Evolutionary conservation across 2,113 vertebrate species (phyloP), one percentile per base, ranked within the genome.

Genomic region (Engystomops pustulosus): DNA sequence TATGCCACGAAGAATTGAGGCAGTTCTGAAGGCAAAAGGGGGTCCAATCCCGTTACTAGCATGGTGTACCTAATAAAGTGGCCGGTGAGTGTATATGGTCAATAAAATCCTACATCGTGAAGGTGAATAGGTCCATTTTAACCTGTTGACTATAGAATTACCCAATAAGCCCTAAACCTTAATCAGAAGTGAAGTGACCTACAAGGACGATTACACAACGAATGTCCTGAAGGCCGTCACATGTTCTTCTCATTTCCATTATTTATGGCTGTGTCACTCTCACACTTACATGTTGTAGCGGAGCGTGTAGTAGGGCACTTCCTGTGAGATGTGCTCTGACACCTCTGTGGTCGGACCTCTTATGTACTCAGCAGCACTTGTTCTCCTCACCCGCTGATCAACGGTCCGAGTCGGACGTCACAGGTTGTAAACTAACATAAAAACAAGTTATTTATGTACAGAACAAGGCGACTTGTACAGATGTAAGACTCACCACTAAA

Each of bases 281-380:
- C 27, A 34, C 72, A 53, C 47, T 36, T 23, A 20, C 8, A 36
- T 32, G 51, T 38, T 23, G 1, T 23, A 15, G 38, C 30, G 36
- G 49, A 77, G 47, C 74, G 58, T 1, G 0, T 12, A 12, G n/a
- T 11, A 41, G 18, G 74, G 14, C 11, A 23, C 49, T 25, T 77
- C 74, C 74, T 55, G 49, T 34, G 3, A 3, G 14, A 18, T 12
- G 47, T 11, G 32, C 20, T 12, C n/a, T 3, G n/a, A 45, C 38
- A 25, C 23, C n/a, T 72, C 47, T 77, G 74, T 58, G 74, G 74
- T 77, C 27, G n/a, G 23, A 47, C 72, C 5, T 25, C 49, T 32
- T 30, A 32, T 8, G 2, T 47, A 49, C 1, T n/a, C n/a, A n/a
- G n/a, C n/a, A n/a, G n/a, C n/a, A 25, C 2, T 7, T 5, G 44